Evolutionary conservation across 2,113 vertebrate genomes (phyloP).

Genomic region (Amazona guildingii): DNA sequence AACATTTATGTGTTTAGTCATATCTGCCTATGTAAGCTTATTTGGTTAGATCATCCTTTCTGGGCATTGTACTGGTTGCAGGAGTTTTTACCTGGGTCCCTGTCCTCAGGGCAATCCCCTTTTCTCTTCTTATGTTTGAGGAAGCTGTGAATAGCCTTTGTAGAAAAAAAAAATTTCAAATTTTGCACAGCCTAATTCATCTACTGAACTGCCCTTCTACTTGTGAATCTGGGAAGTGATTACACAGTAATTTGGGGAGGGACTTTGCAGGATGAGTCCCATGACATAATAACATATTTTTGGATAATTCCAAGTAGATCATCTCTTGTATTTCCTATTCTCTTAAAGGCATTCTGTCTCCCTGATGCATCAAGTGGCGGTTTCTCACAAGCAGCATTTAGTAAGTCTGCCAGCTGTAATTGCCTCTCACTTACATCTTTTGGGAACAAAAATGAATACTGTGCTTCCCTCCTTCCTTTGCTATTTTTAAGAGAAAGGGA

Average conservation of each 20-base stretch:
- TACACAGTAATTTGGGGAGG: neutral
- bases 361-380: neutral
- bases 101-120: neutral
- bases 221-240: neutral
- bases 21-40: neutral
- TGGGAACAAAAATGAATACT: neutral
- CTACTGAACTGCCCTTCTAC: neutral
- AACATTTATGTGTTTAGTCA: accelerated
- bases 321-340: neutral
- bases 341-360: neutral
- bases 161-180: no score
- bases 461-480: neutral
- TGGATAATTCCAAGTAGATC: neutral
- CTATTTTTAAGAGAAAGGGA: neutral
- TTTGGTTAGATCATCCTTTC: neutral
- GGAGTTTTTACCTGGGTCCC: neutral
- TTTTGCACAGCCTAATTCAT: accelerated
- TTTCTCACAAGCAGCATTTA: neutral
- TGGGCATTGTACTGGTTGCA: neutral
- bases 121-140: neutral
- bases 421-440: neutral
- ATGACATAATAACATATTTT: accelerated
- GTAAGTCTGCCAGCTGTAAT: neutral
- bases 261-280: neutral
- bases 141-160: neutral